Evolutionary conservation across 2,888 invertebrate species (phyloP).

Genomic region (Idaea biselata): DNA sequence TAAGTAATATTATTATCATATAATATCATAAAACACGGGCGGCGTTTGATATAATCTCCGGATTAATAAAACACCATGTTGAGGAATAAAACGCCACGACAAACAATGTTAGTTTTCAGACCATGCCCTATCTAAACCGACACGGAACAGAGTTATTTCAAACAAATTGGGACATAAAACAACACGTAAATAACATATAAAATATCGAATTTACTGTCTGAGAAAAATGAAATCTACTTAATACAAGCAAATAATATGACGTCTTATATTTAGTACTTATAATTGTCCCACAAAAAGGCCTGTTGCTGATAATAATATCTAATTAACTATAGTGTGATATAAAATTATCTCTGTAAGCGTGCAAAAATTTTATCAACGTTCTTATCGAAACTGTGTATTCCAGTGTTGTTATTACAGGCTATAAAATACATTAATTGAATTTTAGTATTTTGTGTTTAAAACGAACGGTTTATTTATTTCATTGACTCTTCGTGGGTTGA

Average conservation of each 20-base stretch:
- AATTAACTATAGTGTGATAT: slow-evolving; percentile 2
- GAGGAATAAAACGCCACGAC: not conserved
- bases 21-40: too few species aligned
- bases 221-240: not conserved
- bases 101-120: not conserved
- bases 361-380: slow-evolving; percentile 2
- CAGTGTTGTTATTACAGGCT: not conserved
- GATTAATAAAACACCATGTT: not conserved
- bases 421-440: not conserved
- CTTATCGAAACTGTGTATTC: slow-evolving; percentile 8
- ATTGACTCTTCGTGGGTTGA: not conserved
- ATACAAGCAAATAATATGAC: not conserved
- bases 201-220: too few species aligned
- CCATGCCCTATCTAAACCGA: too few species aligned
- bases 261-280: not conserved
- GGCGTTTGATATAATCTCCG: too few species aligned
- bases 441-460: not conserved
- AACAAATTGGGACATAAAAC: too few species aligned
- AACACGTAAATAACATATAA: too few species aligned
- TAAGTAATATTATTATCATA: too few species aligned
- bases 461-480: slow-evolving; percentile 38
- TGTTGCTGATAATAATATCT: slow-evolving; percentile 5
- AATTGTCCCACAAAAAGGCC: not conserved
- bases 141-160: too few species aligned
- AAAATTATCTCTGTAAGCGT: slow-evolving; percentile 1